Base-by-base conservation (phyloP, 2,113 vertebrate genomes). In the Pedionomus torquatus region DNA sequence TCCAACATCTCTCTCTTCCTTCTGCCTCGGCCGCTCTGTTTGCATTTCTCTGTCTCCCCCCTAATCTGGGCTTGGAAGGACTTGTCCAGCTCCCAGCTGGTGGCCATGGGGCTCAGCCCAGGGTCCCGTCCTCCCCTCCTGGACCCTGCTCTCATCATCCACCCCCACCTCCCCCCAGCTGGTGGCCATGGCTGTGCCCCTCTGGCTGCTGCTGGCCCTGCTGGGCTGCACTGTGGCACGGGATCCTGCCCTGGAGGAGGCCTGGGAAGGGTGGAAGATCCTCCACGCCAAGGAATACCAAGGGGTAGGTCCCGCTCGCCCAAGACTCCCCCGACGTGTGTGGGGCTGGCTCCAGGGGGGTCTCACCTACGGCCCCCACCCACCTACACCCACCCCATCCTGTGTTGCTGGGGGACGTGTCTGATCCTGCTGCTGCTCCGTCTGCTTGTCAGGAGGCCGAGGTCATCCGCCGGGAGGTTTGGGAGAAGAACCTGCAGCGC, bases 401-500 rank as follows among this genome's bases (percentile, higher is more conserved):
- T 0, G 0, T 6, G 44, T 7, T 24, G 26, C 69, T 4, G 0
- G 30, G 35, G 55, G 13, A 20, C 4, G 0, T 25, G 64, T 39
- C 85, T 16, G 13, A 35, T 4, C 26, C 30, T 4, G 5, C 4
- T n/a, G 28, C 33, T 0, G 2, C 33, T 49, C 18, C 43, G 25
- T 20, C 23, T 13, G 23, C 0, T 4, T 4, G 51, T 78, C 76
- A 96, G 96, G 96, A 94, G 61, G 58, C 17, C 0, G 95, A 97
- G 65, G 24, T n/a, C 2, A 5, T 24, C 17, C 93, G 92, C 10
- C 80, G 93, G 64, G 75, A 39, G 13, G 55, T 97, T 25, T 97
- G 97, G 97, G 96, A 96, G 89, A 94, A 96, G 83, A 98, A 98
- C 90, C 83, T 97, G 84, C 16, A 1, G 61, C 77, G 60, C 51